Evolutionary conservation across 2,888 invertebrate genomes (phyloP), one percentile per base, ranked within the genome.

Genomic region (Mamestra brassicae): DNA sequence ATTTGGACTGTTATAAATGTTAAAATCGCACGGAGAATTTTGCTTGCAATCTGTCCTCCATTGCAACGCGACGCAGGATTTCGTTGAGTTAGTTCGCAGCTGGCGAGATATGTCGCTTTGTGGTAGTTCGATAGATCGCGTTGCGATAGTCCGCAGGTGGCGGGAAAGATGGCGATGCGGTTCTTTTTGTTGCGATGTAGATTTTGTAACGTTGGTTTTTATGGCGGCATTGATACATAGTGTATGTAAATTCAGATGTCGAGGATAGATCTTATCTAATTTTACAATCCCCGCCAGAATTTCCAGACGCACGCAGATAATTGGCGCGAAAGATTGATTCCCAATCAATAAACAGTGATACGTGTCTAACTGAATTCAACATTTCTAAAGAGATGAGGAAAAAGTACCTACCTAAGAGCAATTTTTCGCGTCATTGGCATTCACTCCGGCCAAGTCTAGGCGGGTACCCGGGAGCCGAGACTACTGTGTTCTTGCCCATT

Each of bases 351-450:
- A 65, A 67, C 77, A 80, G 60, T 84, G 83, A 83, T 85, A 81
- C 74, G 42, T 42, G 26, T 26, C 26, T 26, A 42, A 47, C 47
- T 80, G 64, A 73, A 70, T 52, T 67, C 78, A 90, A 89, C 89
- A 89, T 90, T 91, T 91, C 88, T 89, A 89, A 90, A 86, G 87
- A 87, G 90, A 93, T 88, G 88, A 91, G 89, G 76, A 81, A 92
- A 90, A 93, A 93, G 52, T 52, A 17, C 52, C 52, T 52, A 17
- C 17, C 92, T 93, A 93, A 92, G 89, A 89, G 91, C 91, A 93
- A 95, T 95, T 94, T 93, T 84, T 89, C 93, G 94, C 93, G 89
- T 91, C 94, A 95, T 94, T 94, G 95, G 92, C 92, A 93, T 91
- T 92, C 91, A 89, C 89, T 90, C 88, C 86, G 87, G 88, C 88